Evolutionary conservation across 1,140 invertebrate genomes (phyloP).

Genomic region (Theocolax elegans): DNA sequence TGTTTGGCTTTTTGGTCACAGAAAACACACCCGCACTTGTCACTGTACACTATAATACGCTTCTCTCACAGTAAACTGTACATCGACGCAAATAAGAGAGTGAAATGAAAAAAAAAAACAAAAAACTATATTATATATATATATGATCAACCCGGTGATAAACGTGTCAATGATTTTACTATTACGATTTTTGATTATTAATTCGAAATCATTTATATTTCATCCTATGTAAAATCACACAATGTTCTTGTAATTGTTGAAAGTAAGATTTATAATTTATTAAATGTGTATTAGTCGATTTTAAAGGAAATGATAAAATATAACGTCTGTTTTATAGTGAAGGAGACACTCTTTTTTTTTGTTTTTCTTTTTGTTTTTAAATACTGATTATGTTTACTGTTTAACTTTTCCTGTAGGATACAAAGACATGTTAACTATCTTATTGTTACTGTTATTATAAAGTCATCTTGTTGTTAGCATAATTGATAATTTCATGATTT

Average conservation of each 20-base stretch:
- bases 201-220: conserved; percentile 12
- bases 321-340: conserved; percentile 20
- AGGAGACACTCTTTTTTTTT: no score
- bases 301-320: no score
- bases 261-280: conserved; percentile 26
- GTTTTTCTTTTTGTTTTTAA: conserved; percentile 9
- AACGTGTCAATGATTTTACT: conserved; percentile 29
- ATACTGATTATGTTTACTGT: conserved; percentile 30
- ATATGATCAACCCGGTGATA: conserved; percentile 34
- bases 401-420: conserved; percentile 32
- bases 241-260: conserved; percentile 30
- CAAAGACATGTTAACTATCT: conserved; percentile 17
- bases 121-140: no score
- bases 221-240: conserved; percentile 12
- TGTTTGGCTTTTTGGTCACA: conserved; percentile 66
- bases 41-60: conserved; percentile 62
- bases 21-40: conserved; percentile 63
- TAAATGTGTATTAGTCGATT: conserved; percentile 32
- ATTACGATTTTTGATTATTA: conserved; percentile 21
- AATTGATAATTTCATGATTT: conserved; percentile 34
- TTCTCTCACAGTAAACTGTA: conserved; percentile 55
- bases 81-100: conserved; percentile 39
- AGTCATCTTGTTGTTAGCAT: conserved; percentile 39
- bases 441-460: conserved; percentile 38
- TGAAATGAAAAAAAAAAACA: conserved; percentile 17